phyloP scores from a whole-genome alignment of 2,888 invertebrate genomes.

The Cetonia aurata region DNA sequence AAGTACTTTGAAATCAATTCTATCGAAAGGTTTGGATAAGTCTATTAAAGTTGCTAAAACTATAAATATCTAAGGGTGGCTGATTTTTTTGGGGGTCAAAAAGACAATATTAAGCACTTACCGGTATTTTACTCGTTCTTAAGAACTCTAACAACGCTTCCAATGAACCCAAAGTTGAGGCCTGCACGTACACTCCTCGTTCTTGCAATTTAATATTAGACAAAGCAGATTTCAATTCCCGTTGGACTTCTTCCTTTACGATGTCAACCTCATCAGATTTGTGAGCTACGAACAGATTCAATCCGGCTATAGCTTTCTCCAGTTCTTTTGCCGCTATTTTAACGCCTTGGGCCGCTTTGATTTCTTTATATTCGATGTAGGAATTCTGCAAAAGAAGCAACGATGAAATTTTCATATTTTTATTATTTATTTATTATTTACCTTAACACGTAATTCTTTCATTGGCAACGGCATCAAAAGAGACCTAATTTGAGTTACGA shows the following conservation, averaged over 20 bases:
- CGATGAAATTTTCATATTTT: conserved; percentile 19
- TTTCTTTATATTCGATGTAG: conserved; percentile 94
- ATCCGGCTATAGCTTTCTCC: conserved; percentile 96
- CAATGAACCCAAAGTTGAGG: conserved; percentile 98
- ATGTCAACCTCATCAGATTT: conserved; percentile 95
- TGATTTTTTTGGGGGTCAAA: too few species aligned
- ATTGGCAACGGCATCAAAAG: conserved; percentile 98
- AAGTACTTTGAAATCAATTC: too few species aligned
- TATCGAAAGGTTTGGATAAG: too few species aligned
- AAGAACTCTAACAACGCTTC: conserved; percentile 97
- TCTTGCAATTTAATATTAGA: conserved; percentile 92
- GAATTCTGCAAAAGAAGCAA: conserved; percentile 81
- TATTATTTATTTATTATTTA: too few species aligned
- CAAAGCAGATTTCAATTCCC: conserved; percentile 89
- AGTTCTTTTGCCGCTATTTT: conserved; percentile 98
- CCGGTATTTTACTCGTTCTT: conserved; percentile 92
- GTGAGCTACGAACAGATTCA: conserved; percentile 92
- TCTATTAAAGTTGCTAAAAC: too few species aligned
- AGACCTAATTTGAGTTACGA: conserved; percentile 96
- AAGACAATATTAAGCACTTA: conserved; percentile 69
- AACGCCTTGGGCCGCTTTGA: conserved; percentile 97
- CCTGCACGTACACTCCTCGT: conserved; percentile 98
- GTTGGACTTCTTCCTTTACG: conserved; percentile 85
- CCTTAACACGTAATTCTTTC: conserved; percentile 97
- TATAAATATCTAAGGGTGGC: too few species aligned